Evolutionary conservation across 2,113 vertebrate genomes (phyloP).

Genomic region (Microcebus lehilahytsara): DNA sequence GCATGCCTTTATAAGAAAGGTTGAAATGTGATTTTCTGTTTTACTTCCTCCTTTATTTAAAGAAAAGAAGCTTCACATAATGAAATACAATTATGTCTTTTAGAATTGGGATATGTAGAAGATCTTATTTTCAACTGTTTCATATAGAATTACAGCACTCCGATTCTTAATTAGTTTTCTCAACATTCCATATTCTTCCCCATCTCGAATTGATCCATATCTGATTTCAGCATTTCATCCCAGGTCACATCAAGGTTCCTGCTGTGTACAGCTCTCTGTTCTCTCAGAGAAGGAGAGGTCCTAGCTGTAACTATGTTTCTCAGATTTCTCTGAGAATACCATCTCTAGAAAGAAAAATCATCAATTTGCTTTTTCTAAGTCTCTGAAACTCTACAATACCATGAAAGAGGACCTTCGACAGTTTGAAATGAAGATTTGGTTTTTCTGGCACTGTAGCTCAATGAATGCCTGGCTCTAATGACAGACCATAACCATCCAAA

Average conservation of each 20-base stretch:
- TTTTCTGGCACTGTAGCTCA: slow-evolving; percentile 26
- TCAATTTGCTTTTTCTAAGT: background rate
- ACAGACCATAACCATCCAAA: slow-evolving; percentile 35
- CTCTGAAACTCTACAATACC: slow-evolving; percentile 40
- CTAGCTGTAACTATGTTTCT: slow-evolving; percentile 51
- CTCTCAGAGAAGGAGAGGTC: slow-evolving; percentile 1
- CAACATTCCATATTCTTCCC: background rate
- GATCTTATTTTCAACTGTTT: slow-evolving; percentile 15
- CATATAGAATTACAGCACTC: slow-evolving; percentile 15
- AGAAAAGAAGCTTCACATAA: background rate
- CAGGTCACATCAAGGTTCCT: slow-evolving; percentile 47
- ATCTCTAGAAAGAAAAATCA: slow-evolving; percentile 14
- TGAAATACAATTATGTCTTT: background rate
- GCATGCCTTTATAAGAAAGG: background rate
- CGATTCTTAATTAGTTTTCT: slow-evolving; percentile 52
- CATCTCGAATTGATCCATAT: slow-evolving; percentile 26
- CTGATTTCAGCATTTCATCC: slow-evolving; percentile 5
- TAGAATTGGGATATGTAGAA: background rate
- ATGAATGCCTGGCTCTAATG: slow-evolving; percentile 49
- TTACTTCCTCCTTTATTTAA: background rate
- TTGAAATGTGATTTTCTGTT: background rate
- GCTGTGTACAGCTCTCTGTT: slow-evolving; percentile 53
- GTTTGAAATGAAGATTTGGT: slow-evolving; percentile 48
- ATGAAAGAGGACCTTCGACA: slow-evolving; percentile 50
- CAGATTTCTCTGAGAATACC: slow-evolving; percentile 62